Percentiles rank a stretch among this genome's conserved stretches.
These are phyloP conservation scores for Sterrhoptilus dennistouni DNA, from an alignment of 2,113 vertebrate genomes.

Conservation along the genomic window DNA sequence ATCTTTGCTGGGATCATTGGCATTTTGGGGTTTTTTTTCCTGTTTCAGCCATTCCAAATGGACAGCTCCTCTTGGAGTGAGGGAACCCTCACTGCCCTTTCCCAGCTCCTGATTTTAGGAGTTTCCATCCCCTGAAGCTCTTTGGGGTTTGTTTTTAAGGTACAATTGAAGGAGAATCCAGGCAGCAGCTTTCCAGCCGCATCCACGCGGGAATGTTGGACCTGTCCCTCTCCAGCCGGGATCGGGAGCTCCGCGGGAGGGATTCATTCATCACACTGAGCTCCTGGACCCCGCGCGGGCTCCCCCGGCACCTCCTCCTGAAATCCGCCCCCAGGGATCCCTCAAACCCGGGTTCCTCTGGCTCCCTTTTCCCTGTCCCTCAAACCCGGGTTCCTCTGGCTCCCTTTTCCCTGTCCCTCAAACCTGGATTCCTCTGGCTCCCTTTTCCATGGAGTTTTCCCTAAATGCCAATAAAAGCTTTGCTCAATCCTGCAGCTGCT, in stretches of 20 bases:
- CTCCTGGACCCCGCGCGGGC: fast-evolving
- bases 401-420: no score
- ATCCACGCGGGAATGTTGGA: fast-evolving
- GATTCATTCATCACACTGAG: fast-evolving
- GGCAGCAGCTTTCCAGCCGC: background rate
- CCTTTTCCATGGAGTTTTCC: background rate
- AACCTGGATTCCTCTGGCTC: no score
- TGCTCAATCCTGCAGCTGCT: background rate
- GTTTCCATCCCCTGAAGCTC: background rate
- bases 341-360: no score
- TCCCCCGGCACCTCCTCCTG: background rate
- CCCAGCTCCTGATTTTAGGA: background rate
- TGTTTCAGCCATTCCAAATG: background rate
- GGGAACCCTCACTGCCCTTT: fast-evolving
- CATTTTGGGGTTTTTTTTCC: background rate
- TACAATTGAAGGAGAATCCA: background rate
- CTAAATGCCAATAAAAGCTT: background rate
- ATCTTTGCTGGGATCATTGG: background rate
- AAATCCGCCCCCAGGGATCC: fast-evolving
- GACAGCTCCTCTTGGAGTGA: fast-evolving
- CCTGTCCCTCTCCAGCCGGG: fast-evolving
- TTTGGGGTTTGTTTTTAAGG: background rate
- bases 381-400: no score
- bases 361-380: no score
- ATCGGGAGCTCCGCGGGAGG: fast-evolving